Conservation (phyloP, 2,797 vertebrate genomes). For the Astyanax mexicanus region DNA sequence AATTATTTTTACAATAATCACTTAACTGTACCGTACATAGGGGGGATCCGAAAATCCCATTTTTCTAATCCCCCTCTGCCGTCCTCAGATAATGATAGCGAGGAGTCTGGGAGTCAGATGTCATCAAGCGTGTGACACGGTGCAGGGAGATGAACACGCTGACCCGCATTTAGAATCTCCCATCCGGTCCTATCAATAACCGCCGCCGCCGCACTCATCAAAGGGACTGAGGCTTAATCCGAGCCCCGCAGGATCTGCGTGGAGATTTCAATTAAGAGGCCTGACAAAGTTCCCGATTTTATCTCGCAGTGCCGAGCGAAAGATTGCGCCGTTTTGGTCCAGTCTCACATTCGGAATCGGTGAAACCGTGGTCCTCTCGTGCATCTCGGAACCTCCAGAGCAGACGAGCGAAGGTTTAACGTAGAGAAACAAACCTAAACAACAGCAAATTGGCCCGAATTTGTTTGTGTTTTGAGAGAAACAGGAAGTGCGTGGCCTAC, state of each 20-base stretch:
- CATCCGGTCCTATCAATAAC: conserved; percentile 61
- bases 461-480: not conserved
- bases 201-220: conserved; percentile 52
- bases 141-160: conserved; percentile 57
- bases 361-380: not conserved
- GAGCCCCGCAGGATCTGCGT: conserved; percentile 55
- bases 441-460: not conserved
- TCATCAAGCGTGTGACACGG: conserved; percentile 73
- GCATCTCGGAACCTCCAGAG: not conserved
- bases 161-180: conserved; percentile 60
- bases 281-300: conserved; percentile 53
- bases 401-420: conserved; percentile 5
- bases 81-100: conserved; percentile 72
- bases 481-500: not conserved
- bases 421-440: conserved; percentile 1
- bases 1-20: conserved; percentile 76
- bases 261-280: conserved; percentile 64
- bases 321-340: conserved; percentile 41
- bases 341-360: conserved; percentile 33
- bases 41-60: conserved; percentile 73
- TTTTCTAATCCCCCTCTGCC: conserved; percentile 78
- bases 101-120: conserved; percentile 75
- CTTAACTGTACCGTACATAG: conserved; percentile 68
- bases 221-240: conserved; percentile 60
- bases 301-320: conserved; percentile 40